Percentiles rank a stretch among this genome's conserved stretches.
Conservation (phyloP, 2,113 vertebrate genomes). For the Trachemys scripta region DNA sequence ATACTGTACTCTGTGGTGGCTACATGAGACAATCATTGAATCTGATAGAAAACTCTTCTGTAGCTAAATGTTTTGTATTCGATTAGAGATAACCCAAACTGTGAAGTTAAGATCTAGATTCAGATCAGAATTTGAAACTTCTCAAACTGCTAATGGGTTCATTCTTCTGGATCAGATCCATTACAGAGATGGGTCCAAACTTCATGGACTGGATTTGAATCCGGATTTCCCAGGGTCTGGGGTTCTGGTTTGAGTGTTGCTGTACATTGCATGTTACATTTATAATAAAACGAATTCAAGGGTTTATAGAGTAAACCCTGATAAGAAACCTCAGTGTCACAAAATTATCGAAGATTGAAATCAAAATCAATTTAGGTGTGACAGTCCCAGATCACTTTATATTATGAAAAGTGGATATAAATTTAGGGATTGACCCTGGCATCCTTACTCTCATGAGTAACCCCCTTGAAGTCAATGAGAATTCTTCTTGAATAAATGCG, state of each 20-base stretch:
- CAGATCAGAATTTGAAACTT: neutral
- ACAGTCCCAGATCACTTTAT: neutral
- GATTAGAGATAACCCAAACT: neutral
- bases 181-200: neutral
- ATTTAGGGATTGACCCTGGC: neutral
- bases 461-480: neutral
- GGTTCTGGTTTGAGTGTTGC: neutral
- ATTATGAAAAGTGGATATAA: neutral
- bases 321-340: neutral
- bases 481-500: neutral
- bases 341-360: neutral
- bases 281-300: neutral
- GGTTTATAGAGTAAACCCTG: neutral
- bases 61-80: neutral
- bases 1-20: neutral
- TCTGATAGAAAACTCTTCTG: neutral
- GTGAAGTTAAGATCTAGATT: neutral
- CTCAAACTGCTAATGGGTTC: neutral
- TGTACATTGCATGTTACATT: neutral
- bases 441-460: neutral
- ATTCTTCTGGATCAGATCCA: neutral
- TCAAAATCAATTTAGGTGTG: neutral
- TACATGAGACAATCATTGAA: neutral
- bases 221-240: neutral
- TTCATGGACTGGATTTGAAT: neutral